These are phyloP conservation scores for Origma solitaria DNA, from an alignment of 2,113 vertebrate genomes.

Conservation along the genomic window DNA sequence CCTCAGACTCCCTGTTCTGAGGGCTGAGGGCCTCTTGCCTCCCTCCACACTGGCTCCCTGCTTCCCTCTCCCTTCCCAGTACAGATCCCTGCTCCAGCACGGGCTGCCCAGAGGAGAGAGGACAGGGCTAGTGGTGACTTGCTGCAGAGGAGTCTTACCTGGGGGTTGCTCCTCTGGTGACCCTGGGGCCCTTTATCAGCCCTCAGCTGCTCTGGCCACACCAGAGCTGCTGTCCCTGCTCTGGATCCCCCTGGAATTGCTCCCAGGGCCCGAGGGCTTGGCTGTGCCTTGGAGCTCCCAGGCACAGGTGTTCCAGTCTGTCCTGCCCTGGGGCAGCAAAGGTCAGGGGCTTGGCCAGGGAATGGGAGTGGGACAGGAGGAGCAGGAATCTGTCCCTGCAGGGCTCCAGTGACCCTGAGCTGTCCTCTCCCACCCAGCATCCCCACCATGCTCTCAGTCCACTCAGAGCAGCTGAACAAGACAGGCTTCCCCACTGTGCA, in stretches of 20 bases:
- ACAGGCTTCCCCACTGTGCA: conserved; percentile 92
- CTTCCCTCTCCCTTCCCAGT: neutral
- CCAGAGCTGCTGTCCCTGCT: neutral
- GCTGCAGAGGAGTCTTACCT: neutral
- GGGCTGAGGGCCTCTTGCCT: neutral
- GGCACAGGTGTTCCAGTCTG: neutral
- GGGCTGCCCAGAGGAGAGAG: neutral
- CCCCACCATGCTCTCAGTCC: conserved; percentile 84
- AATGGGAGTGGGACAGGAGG: neutral
- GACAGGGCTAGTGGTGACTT: neutral
- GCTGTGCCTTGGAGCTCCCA: neutral
- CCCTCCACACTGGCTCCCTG: neutral
- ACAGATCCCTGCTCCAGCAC: neutral
- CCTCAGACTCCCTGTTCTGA: neutral
- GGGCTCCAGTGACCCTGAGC: neutral
- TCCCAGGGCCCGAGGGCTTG: neutral
- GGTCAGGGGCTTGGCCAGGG: neutral
- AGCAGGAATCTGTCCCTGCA: neutral
- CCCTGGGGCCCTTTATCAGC: neutral
- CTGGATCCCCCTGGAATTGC: neutral
- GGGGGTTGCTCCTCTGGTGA: neutral
- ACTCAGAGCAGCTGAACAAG: conserved; percentile 77
- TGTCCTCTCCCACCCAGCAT: conserved; percentile 71
- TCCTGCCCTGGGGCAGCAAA: neutral
- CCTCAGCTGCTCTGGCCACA: neutral